These are phyloP conservation scores for Ostrea denselamellosa DNA, from an alignment of 1,140 invertebrate genomes.

Conservation along the genomic window DNA sequence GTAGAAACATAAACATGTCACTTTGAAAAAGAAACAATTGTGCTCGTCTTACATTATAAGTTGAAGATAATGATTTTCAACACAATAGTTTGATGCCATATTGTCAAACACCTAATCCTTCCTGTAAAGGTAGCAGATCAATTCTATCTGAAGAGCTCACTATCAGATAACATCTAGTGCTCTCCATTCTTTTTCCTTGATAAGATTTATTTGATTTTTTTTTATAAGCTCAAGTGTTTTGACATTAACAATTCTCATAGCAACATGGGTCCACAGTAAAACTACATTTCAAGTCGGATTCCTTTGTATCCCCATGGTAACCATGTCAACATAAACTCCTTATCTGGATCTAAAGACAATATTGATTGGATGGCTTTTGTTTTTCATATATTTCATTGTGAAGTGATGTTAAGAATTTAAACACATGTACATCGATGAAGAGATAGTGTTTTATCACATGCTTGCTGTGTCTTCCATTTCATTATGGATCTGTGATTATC, in stretches of 20 bases:
- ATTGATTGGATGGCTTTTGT: constrained; percentile 11
- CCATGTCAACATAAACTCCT: constrained; percentile 3
- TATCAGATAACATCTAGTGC: constrained; percentile 21
- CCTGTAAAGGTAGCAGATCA: background rate
- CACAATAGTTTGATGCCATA: background rate
- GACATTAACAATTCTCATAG: constrained; percentile 21
- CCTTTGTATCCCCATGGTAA: background rate
- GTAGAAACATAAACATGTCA: background rate
- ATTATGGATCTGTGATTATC: background rate
- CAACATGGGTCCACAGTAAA: background rate
- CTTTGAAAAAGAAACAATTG: background rate
- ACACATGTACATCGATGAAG: background rate
- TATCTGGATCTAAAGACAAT: constrained; percentile 7
- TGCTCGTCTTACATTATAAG: background rate
- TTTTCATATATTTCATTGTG: constrained; percentile 7
- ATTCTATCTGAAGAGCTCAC: background rate
- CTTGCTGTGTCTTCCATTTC: constrained; percentile 1
- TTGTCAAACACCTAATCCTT: background rate
- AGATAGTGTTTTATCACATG: background rate
- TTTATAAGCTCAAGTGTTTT: constrained; percentile 13
- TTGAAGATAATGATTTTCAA: background rate
- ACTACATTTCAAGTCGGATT: constrained; percentile 13
- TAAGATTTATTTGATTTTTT: constrained; percentile 23
- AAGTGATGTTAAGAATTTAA: background rate
- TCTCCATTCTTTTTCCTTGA: background rate